Evolutionary conservation across 2,888 invertebrate species (phyloP).

Genomic region (Lepidocyrtoides sp.): DNA sequence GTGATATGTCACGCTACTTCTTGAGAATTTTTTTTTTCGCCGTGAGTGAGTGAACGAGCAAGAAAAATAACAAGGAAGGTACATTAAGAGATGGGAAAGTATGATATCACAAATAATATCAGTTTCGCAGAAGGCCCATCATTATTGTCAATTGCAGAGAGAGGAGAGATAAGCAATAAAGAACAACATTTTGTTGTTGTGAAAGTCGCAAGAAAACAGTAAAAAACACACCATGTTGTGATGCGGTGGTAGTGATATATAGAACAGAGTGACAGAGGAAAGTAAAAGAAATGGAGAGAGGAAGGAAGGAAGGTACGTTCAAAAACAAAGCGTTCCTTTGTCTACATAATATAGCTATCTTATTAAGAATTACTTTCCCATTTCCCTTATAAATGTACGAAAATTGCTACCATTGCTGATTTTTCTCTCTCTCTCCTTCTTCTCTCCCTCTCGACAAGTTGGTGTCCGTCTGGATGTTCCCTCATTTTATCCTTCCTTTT

Average conservation of each 20-base stretch:
- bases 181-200: constrained; percentile 43
- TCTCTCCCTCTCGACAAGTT: background rate
- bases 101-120: constrained; percentile 54
- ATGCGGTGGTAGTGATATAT: background rate
- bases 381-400: constrained; percentile 36
- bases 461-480: background rate
- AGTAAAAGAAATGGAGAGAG: constrained; percentile 24
- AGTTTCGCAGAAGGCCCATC: constrained; percentile 58
- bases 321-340: constrained; percentile 23
- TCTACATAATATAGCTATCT: constrained; percentile 28
- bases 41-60: constrained; percentile 1
- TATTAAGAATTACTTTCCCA: constrained; percentile 44
- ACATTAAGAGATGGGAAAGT: constrained; percentile 60
- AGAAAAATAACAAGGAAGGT: constrained; percentile 48
- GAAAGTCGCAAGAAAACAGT: constrained; percentile 10
- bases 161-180: constrained; percentile 59
- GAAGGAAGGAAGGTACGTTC: constrained; percentile 12
- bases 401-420: constrained; percentile 28
- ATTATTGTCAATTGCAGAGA: constrained; percentile 68
- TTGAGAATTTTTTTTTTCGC: constrained; percentile 33
- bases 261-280: background rate
- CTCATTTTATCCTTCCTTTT: constrained; percentile 5
- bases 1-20: constrained; percentile 32
- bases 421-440: constrained; percentile 8
- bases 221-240: background rate